Base-by-base conservation (phyloP, 2,797 vertebrate species). In the Anableps anableps region DNA sequence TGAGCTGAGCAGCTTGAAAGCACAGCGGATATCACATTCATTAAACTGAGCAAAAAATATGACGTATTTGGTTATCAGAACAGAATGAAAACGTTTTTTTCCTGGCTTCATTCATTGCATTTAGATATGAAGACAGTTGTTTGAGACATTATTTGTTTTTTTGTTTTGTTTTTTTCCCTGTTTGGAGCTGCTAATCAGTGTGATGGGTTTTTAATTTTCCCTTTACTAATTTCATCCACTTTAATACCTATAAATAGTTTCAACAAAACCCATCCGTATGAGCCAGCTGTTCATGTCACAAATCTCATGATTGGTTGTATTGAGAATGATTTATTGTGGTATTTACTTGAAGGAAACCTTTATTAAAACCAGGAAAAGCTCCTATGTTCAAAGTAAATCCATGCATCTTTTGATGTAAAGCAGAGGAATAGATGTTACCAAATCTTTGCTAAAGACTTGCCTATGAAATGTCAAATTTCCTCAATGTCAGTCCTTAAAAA, bases 201-300 rank as follows among this genome's bases (percentile, higher is more conserved):
- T 31, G 19, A 66, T 83, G 55, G 72, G 73, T 5, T 47, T 79
- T 83, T n/a, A 77, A 77, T 78, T 80, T 29, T 19, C 70, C 74
- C 77, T 41, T 64, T 70, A 74, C 72, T 64, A 50, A 88, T 85
- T 79, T 77, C 68, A n/a, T 75, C 48, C 21, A 50, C 73, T 21
- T 17, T 71, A 74, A 71, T 77, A 75, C 78, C 68, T 75, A 80
- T 75, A 60, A 80, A 79, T 84, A 71, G 85, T 78, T 29, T 21
- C 2, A 19, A 51, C 53, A 64, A 7, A 78, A 68, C 71, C 77
- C 19, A n/a, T 68, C 68, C 81, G 38, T 62, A 23, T 81, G 76
- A 73, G 64, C 26, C 71, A 76, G 81, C 80, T 86, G 86, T 85
- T 83, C 82, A 85, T 88, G 85, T 86, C 75, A 26, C 79, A 75